Base-by-base conservation (phyloP, 2,888 invertebrate species). In the Erebia epiphron region DNA sequence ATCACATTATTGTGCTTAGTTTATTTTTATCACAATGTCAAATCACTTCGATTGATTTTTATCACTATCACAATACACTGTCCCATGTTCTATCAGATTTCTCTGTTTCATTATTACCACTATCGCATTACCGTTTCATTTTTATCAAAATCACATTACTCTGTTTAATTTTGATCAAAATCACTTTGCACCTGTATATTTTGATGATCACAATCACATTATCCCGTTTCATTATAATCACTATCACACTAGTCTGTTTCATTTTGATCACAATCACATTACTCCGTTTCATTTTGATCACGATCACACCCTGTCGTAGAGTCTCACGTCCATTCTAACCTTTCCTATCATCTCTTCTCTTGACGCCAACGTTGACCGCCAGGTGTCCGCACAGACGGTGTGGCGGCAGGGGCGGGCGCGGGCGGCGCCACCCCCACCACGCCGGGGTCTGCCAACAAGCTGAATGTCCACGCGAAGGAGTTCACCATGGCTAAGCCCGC, bases 401-500 rank as follows among this genome's bases (percentile, higher is more conserved):
- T 92, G 85, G 89, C 90, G 83, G 70, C 73, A 65, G 81, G 86
- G 73, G 87, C 84, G 82, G 87, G 75, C 54, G 72, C 74, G 49
- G 61, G 81, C 80, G 58, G 80, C 79, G 84, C 88, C 73, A 73
- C 80, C 1, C 84, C 82, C 60, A 86, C 78, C 78, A 69, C 85
- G 16, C 71, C 82, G 75, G 77, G 83, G 68, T 73, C 90, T 78
- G 74, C 80, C 80, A 96, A 95, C 86, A 96, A 96, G 90, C 94
- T 98, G 80, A 98, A 98, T 89, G 97, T 97, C 77, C 96, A 97
- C 92, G 98, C 98, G 73, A 97, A 97, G 94, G 98, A 98, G 94
- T 98, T 98, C 93, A 96, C 96, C 82, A 97, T 97, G 96, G 95
- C 95, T 86, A 95, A 95, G 90, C 94, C 94, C 58, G 86, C 94